Evolutionary conservation across 2,888 invertebrate genomes (phyloP).

Genomic region (Apodemia duryi): DNA sequence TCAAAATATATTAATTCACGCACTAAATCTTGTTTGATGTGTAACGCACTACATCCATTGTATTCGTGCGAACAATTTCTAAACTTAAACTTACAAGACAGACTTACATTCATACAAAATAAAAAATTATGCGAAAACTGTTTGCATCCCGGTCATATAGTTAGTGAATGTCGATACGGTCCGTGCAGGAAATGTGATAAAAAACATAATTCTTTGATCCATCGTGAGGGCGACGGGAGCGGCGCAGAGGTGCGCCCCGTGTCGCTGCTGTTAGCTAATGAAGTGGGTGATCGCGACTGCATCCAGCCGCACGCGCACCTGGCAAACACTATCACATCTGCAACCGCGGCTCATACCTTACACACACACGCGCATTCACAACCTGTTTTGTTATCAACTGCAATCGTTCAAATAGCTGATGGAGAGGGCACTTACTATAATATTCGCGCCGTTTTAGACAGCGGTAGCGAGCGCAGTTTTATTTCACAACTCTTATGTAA

Average conservation of each 20-base stretch:
- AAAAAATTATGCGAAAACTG: slow-evolving; percentile 17
- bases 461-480: slow-evolving; percentile 17
- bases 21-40: neutral
- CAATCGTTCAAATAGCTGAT: slow-evolving; percentile 13
- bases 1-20: neutral
- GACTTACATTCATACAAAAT: slow-evolving; percentile 7
- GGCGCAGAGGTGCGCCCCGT: neutral
- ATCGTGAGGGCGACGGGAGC: slow-evolving; percentile 12
- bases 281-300: neutral
- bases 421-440: neutral
- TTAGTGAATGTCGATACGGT: slow-evolving; percentile 4
- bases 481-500: slow-evolving; percentile 15
- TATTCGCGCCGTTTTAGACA: slow-evolving; percentile 15
- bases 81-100: neutral
- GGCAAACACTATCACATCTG: neutral
- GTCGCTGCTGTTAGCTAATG: neutral
- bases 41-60: slow-evolving; percentile 10
- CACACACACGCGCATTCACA: slow-evolving; percentile 2
- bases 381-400: slow-evolving; percentile 16
- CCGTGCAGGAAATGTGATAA: slow-evolving; percentile 17
- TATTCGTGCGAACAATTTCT: slow-evolving; percentile 6
- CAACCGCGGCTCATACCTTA: neutral
- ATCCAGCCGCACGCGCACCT: neutral
- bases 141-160: slow-evolving; percentile 12
- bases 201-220: slow-evolving; percentile 9